phyloP scores from a whole-genome alignment of 2,888 invertebrate genomes.

The Nysson spinosus region DNA sequence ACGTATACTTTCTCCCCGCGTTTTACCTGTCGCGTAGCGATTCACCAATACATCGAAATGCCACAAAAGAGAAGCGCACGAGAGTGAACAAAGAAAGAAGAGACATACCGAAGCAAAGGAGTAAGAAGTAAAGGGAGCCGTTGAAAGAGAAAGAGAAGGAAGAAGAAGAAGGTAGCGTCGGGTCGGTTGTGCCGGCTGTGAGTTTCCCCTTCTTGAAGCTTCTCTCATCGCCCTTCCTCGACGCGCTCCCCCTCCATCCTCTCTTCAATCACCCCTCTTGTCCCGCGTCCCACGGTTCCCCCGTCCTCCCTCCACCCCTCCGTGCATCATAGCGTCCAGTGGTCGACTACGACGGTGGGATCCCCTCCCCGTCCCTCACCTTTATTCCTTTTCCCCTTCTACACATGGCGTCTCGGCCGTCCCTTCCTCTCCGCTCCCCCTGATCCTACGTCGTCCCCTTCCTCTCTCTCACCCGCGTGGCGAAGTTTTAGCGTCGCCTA shows the following conservation, averaged over 20 bases:
- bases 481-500: slow-evolving; percentile 72
- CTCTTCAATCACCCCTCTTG: slow-evolving; percentile 50
- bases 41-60: slow-evolving; percentile 22
- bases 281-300: slow-evolving; percentile 42
- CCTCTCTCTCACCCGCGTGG: slow-evolving; percentile 57
- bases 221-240: slow-evolving; percentile 12
- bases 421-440: neutral
- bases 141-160: slow-evolving; percentile 12
- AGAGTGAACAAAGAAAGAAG: neutral
- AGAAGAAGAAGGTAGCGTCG: slow-evolving; percentile 22
- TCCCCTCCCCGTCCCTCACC: slow-evolving; percentile 15
- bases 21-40: no score
- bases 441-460: slow-evolving; percentile 15
- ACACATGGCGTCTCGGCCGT: slow-evolving; percentile 20
- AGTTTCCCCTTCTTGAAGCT: slow-evolving; percentile 16
- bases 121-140: no score
- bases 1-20: no score
- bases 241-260: slow-evolving; percentile 25
- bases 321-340: slow-evolving; percentile 33
- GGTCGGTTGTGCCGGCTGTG: slow-evolving; percentile 58
- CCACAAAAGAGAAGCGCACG: neutral
- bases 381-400: slow-evolving; percentile 16
- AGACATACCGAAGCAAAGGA: no score
- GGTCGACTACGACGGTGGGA: slow-evolving; percentile 14
- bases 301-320: slow-evolving; percentile 36